Evolutionary conservation across 1,140 invertebrate species (phyloP), one percentile per base, ranked within the genome.

Genomic region (Caenorhabditis brenneri): DNA sequence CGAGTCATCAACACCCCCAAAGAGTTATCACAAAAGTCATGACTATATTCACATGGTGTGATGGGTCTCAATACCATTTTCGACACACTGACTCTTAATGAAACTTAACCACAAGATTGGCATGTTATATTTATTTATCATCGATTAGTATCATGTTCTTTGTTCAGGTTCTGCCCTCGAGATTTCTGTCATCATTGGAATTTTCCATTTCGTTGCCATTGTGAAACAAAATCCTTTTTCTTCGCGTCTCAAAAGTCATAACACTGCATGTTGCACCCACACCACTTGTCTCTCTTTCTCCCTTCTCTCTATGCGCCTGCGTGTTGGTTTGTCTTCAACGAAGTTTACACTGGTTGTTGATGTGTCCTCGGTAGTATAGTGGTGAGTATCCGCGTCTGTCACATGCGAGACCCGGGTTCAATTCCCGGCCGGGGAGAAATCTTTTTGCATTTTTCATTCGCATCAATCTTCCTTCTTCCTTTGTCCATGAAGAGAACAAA

Each of bases 341-440:
- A 74, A 74, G 19, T 74, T 42, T 74, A 46, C 36, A 24, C 10
- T 46, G 5, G 19, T 36, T 24, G 27, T 24, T 27, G n/a, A 74
- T 31, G 29, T 74, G 78, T 85, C 84, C 84, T 85, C 84, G 83
- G 85, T 87, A 87, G 87, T 87, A 87, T 87, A 87, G 87, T 87
- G 86, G 87, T 87, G 74, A 87, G 87, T 87, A 87, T 87, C 86
- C 87, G 84, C 87, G 87, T 79, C 87, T 87, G 87, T 87, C 87
- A 87, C 87, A 80, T 86, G 87, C 78, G 87, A 88, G 87, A 88
- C 86, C 86, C 86, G 87, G 87, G 86, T 87, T 87, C 88, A 87
- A 87, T 87, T 87, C 86, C 86, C 86, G 86, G 86, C 86, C 86
- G 86, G 86, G 86, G 86, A 87, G 86, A 84, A 84, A 42, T 74